A percentile compares a stretch with the other conserved stretches of the same genome.
Evolutionary conservation across 2,888 invertebrate genomes (phyloP).

Genomic region (Biston stratarius): DNA sequence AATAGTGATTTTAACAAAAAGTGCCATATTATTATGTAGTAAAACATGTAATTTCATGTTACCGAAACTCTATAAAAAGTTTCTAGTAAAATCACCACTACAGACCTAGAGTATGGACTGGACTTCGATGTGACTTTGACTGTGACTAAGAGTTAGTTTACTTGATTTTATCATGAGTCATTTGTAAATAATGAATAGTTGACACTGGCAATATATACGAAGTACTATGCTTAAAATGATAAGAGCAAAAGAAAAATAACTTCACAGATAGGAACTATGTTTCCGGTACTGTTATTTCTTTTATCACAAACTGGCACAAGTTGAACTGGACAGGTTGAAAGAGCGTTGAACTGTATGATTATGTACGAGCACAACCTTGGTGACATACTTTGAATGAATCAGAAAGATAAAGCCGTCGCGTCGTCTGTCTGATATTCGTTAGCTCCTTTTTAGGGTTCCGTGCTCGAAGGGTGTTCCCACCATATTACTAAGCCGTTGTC

Average conservation of each 20-base stretch:
- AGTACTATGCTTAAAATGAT: neutral
- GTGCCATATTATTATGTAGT: too few relatives aligned
- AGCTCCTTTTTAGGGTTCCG: neutral
- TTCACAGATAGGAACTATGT: neutral
- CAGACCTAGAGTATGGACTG: too few relatives aligned
- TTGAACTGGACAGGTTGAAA: slow-evolving; percentile 51
- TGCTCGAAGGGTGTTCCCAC: too few relatives aligned
- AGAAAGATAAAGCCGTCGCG: slow-evolving; percentile 10
- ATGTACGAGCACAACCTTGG: slow-evolving; percentile 52
- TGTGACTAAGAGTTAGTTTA: too few relatives aligned
- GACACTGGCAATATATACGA: neutral
- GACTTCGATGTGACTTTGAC: too few relatives aligned
- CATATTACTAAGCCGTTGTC: too few relatives aligned
- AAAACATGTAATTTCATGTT: too few relatives aligned
- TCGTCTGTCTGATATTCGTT: neutral
- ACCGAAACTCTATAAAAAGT: too few relatives aligned
- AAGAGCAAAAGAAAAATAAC: neutral
- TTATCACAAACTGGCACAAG: slow-evolving; percentile 44
- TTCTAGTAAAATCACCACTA: too few relatives aligned
- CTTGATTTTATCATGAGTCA: too few relatives aligned
- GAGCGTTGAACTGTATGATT: slow-evolving; percentile 59
- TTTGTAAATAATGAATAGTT: too few relatives aligned
- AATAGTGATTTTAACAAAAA: too few relatives aligned
- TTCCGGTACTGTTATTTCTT: slow-evolving; percentile 34
- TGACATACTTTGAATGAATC: slow-evolving; percentile 51